Conservation (phyloP, 1,140 invertebrate genomes). For the Vanessa atalanta region DNA sequence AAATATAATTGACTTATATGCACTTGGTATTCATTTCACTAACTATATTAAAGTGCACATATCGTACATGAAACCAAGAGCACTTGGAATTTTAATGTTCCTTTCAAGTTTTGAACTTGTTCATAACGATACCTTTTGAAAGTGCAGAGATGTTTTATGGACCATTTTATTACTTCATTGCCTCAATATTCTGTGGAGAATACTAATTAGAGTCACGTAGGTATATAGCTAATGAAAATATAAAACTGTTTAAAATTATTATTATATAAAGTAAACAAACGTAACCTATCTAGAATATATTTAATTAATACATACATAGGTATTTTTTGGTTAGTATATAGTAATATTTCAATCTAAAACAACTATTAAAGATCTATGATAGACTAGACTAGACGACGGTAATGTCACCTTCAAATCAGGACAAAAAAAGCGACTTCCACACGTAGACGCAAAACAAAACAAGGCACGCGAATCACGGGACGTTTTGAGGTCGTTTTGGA, state of each 20-base stretch:
- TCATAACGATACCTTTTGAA: slow-evolving; percentile 32
- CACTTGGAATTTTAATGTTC: slow-evolving; percentile 32
- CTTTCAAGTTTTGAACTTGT: slow-evolving; percentile 35
- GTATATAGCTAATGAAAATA: slow-evolving; percentile 15
- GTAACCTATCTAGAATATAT: too few species aligned
- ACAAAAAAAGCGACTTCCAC: not conserved
- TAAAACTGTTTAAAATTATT: not conserved
- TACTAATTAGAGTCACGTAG: slow-evolving; percentile 36
- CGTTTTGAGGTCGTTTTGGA: slow-evolving; percentile 34
- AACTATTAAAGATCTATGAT: not conserved
- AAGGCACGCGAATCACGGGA: slow-evolving; percentile 10
- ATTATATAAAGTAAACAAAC: too few species aligned
- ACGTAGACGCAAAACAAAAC: slow-evolving; percentile 19
- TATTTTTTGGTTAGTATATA: too few species aligned
- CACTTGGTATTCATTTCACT: not conserved
- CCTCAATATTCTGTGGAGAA: slow-evolving; percentile 31
- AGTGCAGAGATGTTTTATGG: slow-evolving; percentile 39
- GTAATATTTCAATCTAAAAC: too few species aligned
- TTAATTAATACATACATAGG: too few species aligned
- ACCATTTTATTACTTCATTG: slow-evolving; percentile 39
- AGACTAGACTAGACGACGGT: not conserved
- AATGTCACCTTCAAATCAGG: not conserved
- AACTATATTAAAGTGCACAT: not conserved
- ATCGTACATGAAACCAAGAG: slow-evolving; percentile 21
- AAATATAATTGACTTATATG: not conserved